Base-by-base conservation (phyloP, 1,140 invertebrate genomes). In the Drosophila lacertosa region DNA sequence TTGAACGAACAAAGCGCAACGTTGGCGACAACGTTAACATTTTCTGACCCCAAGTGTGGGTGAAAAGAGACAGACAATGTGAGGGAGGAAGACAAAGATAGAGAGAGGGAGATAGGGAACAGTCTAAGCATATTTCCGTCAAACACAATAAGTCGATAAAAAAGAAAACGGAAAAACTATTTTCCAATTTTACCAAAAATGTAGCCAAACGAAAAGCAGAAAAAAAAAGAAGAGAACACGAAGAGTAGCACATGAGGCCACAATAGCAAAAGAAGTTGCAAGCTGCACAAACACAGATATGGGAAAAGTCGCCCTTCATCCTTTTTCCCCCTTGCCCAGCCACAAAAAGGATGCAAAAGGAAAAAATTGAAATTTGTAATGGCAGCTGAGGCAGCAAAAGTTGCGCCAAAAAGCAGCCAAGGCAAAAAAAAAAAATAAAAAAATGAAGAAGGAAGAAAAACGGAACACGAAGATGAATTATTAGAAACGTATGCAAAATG, bases 91-190 rank as follows among this genome's bases (percentile, higher is more conserved):
- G 58, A 4, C 24, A 35, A 47, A 37, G 54, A 35, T 15, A 26
- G 40, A 7, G 32, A 18, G 3, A 15, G 6, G 18, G 42, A 3
- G 32, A 11, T 26, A 15, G 16, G 48, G 45, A 58, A 70, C 58
- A 69, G 76, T 70, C 77, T 74, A 78, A 79, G 64, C 76, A 79
- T 70, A 75, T 74, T 77, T 77, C 62, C 75, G 55, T 58, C 77
- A 80, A 80, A 79, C 77, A 80, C 77, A 80, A 81, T 81, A 81
- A 81, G 78, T 81, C 78, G 78, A 81, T 81, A 81, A 81, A 53
- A 51, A 53, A 13, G 42, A 62, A 42, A 64, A 55, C 18, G 67
- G 70, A 67, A 75, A 81, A 81, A 74, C 73, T 81, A 73, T 81
- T 81, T 81, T 75, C 77, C 71, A 80, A 80, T 80, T 80, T 80